A percentile compares a stretch with the other conserved stretches of the same genome.
Conservation (phyloP, 1,140 invertebrate species). For the Hyles vespertilio region DNA sequence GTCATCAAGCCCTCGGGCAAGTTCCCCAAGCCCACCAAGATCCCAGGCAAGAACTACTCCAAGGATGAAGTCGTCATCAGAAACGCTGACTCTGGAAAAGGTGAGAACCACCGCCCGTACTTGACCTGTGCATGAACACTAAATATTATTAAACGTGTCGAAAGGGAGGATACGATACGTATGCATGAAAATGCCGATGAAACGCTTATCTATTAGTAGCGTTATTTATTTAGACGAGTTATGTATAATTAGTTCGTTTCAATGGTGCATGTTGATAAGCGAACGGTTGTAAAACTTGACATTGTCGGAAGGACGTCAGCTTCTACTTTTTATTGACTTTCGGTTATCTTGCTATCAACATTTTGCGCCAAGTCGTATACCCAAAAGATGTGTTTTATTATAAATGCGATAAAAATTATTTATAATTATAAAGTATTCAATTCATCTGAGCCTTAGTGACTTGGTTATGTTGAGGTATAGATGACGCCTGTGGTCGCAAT, state of each 20-base stretch:
- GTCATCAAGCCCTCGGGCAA: constrained; percentile 91
- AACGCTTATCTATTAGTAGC: constrained; percentile 31
- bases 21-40: constrained; percentile 90
- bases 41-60: constrained; percentile 93
- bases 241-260: constrained; percentile 14
- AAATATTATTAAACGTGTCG: not conserved
- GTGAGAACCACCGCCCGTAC: constrained; percentile 75
- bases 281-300: not conserved
- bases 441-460: too few relatives aligned
- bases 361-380: too few relatives aligned
- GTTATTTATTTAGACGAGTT: constrained; percentile 22
- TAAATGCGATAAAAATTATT: too few relatives aligned
- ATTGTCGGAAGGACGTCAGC: too few relatives aligned
- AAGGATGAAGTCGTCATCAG: constrained; percentile 96
- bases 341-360: too few relatives aligned
- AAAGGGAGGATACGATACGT: not conserved
- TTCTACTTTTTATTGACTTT: too few relatives aligned
- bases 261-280: constrained; percentile 30
- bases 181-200: constrained; percentile 37
- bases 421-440: too few relatives aligned
- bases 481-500: not conserved
- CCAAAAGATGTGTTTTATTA: too few relatives aligned
- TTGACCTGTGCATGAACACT: not conserved
- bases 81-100: constrained; percentile 96
- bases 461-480: constrained; percentile 5